Evolutionary conservation across 2,113 vertebrate species (phyloP).

Genomic region (Cepphus grylle): DNA sequence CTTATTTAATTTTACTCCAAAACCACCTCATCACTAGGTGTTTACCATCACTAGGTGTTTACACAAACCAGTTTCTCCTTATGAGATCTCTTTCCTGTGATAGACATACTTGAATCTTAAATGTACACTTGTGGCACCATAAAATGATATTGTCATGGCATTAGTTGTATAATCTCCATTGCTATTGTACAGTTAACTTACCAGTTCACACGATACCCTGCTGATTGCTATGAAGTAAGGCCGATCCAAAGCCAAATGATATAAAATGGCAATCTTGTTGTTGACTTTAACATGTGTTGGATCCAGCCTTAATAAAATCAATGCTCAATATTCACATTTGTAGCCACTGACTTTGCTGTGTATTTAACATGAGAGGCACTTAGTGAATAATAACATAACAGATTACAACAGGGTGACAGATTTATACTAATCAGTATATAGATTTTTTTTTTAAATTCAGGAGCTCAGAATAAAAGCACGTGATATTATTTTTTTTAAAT

Average conservation of each 20-base stretch:
- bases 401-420: neutral
- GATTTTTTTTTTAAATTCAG: neutral
- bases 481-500: neutral
- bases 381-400: neutral
- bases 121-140: neutral
- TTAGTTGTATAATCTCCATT: neutral
- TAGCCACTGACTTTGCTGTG: neutral
- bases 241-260: neutral
- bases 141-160: neutral
- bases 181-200: neutral
- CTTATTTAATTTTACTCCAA: neutral
- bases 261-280: neutral
- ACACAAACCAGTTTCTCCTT: neutral
- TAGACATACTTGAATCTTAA: neutral
- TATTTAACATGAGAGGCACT: neutral
- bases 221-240: neutral
- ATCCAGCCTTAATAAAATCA: neutral
- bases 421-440: neutral
- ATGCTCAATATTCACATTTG: neutral
- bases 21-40: rapidly evolving
- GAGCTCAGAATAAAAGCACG: neutral
- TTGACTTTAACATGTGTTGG: neutral
- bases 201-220: neutral
- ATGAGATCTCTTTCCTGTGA: neutral
- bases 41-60: neutral